Evolutionary conservation across 2,113 vertebrate species (phyloP), one percentile per base, ranked within the genome.

Genomic region (Tragelaphus buxtoni): DNA sequence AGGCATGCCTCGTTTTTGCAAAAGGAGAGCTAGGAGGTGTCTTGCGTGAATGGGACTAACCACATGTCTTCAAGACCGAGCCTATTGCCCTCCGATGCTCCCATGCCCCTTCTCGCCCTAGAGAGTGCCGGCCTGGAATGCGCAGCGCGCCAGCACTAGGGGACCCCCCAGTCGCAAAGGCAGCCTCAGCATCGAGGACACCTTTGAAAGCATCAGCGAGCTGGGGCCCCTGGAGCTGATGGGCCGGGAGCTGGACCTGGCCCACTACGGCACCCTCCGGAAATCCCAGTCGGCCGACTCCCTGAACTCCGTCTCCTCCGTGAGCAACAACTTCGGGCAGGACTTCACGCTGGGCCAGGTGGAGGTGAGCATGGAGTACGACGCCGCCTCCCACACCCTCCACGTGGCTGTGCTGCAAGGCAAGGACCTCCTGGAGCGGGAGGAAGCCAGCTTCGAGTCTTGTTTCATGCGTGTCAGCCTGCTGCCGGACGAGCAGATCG

Each of bases 321-420:
- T 99, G 80, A 99, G 99, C 93, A 99, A 99, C 98, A 99, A 99
- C 97, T 99, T 99, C 0, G 99, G 99, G 96, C 99, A 99, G 60
- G 99, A 99, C 96, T 99, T 99, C 98, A 99, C 99, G 0, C 99
- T 99, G 77, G 99, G 99, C 79, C 99, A 99, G 99, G 98, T 99
- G 98, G 99, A 99, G 98, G 99, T 99, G 93, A 99, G 98, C 63
- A 98, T 99, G 97, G 99, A 99, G 97, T 99, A 99, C 10, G 98
- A 99, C 0, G 18, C 96, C 6, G 96, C 96, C 94, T 97, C 98
- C 20, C 97, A 98, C 61, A 85, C 98, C 47, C 98, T 99, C 51
- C 99, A 99, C 60, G 99, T 99, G 96, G 98, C 98, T 0, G 98
- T 99, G 98, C 99, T 99, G 98, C 99, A 99, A 98, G 99, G 99